Conservation (phyloP, 2,797 vertebrate genomes). For the Microtus agrestis region DNA sequence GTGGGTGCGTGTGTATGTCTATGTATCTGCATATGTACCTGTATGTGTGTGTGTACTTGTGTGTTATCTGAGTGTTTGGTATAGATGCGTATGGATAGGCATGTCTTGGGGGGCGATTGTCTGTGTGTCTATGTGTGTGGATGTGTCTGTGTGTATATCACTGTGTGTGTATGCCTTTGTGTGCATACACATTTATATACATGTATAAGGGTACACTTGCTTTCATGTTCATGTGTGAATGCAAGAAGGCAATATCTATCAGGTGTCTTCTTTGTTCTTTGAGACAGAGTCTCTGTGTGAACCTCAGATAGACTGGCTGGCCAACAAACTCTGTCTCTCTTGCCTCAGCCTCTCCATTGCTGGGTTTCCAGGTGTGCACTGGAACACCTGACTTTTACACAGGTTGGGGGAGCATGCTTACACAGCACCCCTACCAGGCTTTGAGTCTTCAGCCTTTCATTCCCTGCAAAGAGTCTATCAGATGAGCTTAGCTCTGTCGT, state of each 20-base stretch:
- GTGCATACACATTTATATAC: too few species aligned
- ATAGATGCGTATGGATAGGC: too few species aligned
- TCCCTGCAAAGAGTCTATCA: slow-evolving; percentile 42
- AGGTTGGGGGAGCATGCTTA: neutral
- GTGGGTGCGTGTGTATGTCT: neutral
- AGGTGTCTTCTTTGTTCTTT: neutral
- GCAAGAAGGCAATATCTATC: neutral
- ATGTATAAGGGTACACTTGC: neutral
- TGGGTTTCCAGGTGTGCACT: neutral
- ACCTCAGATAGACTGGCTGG: neutral
- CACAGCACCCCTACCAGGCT: neutral
- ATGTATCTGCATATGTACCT: neutral
- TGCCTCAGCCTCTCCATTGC: neutral
- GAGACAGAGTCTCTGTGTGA: neutral
- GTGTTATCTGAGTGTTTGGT: neutral
- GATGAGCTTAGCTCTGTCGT: slow-evolving; percentile 63
- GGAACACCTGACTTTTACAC: neutral
- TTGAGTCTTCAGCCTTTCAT: slow-evolving; percentile 51
- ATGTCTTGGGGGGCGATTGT: too few species aligned
- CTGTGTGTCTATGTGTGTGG: neutral
- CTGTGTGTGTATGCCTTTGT: neutral
- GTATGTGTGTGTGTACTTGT: neutral
- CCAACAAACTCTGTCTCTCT: neutral
- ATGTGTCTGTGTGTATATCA: neutral
- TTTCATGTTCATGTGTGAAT: neutral